Evolutionary conservation across 2,113 vertebrate species (phyloP), one percentile per base, ranked within the genome.

Genomic region (Oxygymnocypris stewartii): DNA sequence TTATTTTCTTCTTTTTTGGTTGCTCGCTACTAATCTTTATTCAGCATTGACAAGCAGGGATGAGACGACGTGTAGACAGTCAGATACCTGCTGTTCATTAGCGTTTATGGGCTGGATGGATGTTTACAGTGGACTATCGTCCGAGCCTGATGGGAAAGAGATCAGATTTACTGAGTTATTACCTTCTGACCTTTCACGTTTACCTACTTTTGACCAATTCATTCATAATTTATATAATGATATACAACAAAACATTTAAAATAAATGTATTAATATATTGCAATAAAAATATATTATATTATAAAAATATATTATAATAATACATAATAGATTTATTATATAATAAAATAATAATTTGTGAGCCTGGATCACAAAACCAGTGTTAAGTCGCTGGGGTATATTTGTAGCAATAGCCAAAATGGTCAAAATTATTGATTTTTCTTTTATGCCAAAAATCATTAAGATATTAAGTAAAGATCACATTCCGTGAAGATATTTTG

Each of bases 71-170:
- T 59, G 25, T 49, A 4, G 16, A 47, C 49, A 11, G 4, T 31
- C 18, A 79, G 73, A 85, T 86, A 88, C 89, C 92, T 88, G 92
- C 69, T 71, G 35, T 71, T 71, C 92, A 13, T 83, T 5, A 86
- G 85, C 4, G 79, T 42, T 44, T 44, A 63, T 63, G 37, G 14
- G 89, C 49, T n/a, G 86, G 44, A 23, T 90, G 87, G 87, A 94
- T 86, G 82, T 20, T 92, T 31, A 90, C 0, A 40, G 89, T 1
- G 23, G 88, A 84, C 0, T 91, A 18, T 3, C 88, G 80, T 63
- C 83, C 90, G 89, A 92, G 14, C 89, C 94, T 95, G 89, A 83
- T 3, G 42, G 16, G 86, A 84, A 85, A 85, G 85, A 16, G 0
- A 63, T 35, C 57, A 14, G 18, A 42, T 80, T 35, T 37, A 4